These are phyloP conservation scores for Spodoptera littoralis DNA, from an alignment of 2,888 invertebrate species.

Conservation along the genomic window DNA sequence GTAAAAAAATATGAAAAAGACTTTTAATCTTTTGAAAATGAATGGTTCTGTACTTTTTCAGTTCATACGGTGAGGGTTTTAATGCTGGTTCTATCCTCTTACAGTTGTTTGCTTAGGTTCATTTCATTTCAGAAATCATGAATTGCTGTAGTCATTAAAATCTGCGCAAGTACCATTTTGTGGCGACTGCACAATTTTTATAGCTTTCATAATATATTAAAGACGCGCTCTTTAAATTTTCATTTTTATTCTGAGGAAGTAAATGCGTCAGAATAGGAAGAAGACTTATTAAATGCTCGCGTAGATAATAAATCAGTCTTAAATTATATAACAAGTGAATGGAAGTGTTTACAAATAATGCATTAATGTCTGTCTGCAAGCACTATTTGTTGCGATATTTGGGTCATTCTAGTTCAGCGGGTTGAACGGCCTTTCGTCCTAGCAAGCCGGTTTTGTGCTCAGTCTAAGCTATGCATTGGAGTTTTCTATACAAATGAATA, in stretches of 20 bases:
- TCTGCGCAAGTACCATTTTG: neutral
- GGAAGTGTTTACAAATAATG: conserved; percentile 59
- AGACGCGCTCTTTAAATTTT: neutral
- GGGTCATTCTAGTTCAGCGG: conserved; percentile 82
- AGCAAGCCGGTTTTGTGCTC: conserved; percentile 70
- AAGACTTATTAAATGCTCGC: conserved; percentile 18
- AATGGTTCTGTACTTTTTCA: conserved; percentile 4
- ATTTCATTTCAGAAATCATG: neutral
- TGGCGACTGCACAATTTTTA: conserved; percentile 11
- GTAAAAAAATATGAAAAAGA: too few species aligned
- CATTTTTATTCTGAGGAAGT: neutral
- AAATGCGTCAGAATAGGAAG: conserved; percentile 15
- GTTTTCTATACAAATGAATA: conserved; percentile 36
- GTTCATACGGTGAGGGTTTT: too few species aligned
- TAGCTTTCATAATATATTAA: conserved; percentile 6
- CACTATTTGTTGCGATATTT: conserved; percentile 78
- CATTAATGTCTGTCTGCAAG: conserved; percentile 60
- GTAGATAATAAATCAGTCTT: conserved; percentile 17
- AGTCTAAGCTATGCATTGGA: conserved; percentile 56
- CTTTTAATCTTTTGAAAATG: conserved; percentile 17
- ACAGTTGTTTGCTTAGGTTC: conserved; percentile 10
- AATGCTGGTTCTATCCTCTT: conserved; percentile 3
- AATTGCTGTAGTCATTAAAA: conserved; percentile 18
- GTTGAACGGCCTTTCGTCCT: conserved; percentile 79
- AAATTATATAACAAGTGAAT: conserved; percentile 44